phyloP scores from a whole-genome alignment of 2,113 vertebrate species.

The Hyaena hyaena region DNA sequence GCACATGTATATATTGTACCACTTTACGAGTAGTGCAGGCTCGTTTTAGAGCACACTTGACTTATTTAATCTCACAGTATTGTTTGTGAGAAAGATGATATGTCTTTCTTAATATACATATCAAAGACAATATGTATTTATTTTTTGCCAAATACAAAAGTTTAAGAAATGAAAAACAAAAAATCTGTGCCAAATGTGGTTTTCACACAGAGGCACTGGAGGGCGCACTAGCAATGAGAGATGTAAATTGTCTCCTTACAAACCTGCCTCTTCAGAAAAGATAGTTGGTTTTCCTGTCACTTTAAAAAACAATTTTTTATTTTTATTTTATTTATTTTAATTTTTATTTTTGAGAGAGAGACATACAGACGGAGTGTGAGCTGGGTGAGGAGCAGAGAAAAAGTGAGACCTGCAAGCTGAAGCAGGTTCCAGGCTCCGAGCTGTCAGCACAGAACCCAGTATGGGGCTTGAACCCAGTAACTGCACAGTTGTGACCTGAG shows the following conservation, averaged over 20 bases:
- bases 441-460: too few species aligned
- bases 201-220: constrained; percentile 81
- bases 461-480: too few species aligned
- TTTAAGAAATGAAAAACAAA: background rate
- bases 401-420: too few species aligned
- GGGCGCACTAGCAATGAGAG: constrained; percentile 84
- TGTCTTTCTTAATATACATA: background rate
- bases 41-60: background rate
- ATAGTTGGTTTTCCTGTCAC: constrained; percentile 26
- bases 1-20: background rate
- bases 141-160: background rate
- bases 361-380: too few species aligned
- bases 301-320: background rate
- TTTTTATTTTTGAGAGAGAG: too few species aligned
- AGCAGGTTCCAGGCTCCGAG: too few species aligned
- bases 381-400: too few species aligned
- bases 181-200: constrained; percentile 10
- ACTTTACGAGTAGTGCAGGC: background rate
- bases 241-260: constrained; percentile 33
- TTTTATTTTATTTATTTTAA: too few species aligned
- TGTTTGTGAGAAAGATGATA: constrained; percentile 20
- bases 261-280: background rate
- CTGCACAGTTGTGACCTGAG: too few species aligned
- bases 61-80: background rate
- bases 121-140: background rate